A percentile compares a stretch with the other conserved stretches of the same genome.
Conservation (phyloP, 1,140 invertebrate genomes). For the Rhopalosiphum maidis region DNA sequence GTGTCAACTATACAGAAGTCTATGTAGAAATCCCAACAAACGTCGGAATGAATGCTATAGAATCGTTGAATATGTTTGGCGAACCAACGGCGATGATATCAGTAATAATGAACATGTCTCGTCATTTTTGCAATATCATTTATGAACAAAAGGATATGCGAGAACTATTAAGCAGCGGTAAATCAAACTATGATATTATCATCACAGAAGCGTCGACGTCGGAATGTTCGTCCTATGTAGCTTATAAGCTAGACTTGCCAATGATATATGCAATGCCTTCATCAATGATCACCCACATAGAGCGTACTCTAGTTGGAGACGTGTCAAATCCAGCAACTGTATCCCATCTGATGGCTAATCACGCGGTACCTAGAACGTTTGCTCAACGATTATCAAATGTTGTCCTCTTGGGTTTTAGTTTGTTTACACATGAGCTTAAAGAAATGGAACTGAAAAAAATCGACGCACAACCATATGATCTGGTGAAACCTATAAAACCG, state of each 20-base stretch:
- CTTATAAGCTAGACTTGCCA: neutral
- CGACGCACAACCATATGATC: neutral
- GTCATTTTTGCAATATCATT: neutral
- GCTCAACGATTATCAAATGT: constrained; percentile 18
- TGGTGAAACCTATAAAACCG: constrained; percentile 23
- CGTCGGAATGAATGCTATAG: neutral
- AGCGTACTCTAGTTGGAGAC: neutral
- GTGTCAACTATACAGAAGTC: neutral
- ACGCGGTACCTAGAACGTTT: neutral
- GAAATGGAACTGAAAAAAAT: neutral
- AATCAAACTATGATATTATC: neutral
- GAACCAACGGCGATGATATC: neutral
- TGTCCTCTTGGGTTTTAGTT: neutral
- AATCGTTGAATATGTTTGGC: neutral
- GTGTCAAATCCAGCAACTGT: neutral
- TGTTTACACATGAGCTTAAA: neutral
- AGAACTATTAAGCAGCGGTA: neutral
- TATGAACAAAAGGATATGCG: neutral
- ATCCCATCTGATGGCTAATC: neutral
- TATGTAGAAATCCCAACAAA: neutral
- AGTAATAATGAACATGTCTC: neutral
- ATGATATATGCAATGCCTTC: neutral
- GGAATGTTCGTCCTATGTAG: neutral
- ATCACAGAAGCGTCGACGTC: neutral
- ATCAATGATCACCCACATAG: neutral